Evolutionary conservation across 2,888 invertebrate species (phyloP).

Genomic region (Beris chalybata): DNA sequence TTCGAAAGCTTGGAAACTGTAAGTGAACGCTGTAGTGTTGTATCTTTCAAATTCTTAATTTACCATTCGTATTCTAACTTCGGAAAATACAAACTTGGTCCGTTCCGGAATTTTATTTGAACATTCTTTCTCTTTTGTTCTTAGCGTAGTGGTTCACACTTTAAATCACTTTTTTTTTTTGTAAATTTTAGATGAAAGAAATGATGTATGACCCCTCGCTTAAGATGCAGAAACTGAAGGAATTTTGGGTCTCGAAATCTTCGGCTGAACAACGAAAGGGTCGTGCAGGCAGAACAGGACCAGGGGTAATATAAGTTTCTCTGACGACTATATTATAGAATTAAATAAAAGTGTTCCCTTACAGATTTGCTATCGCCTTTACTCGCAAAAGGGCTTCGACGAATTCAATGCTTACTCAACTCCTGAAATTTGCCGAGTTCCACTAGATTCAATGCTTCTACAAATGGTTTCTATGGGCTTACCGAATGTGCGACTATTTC

Average conservation of each 20-base stretch:
- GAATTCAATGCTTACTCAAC: constrained; percentile 82
- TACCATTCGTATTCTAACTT: too few species aligned
- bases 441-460: constrained; percentile 86
- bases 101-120: too few species aligned
- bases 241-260: constrained; percentile 97
- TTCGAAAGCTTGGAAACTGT: too few species aligned
- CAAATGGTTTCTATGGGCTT: constrained; percentile 95
- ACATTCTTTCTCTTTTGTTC: too few species aligned
- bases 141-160: too few species aligned
- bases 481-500: constrained; percentile 86
- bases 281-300: constrained; percentile 91
- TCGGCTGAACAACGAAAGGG: constrained; percentile 97
- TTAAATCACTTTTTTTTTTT: background rate
- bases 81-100: too few species aligned
- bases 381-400: constrained; percentile 79
- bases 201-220: constrained; percentile 92
- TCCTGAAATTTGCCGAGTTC: constrained; percentile 92
- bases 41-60: too few species aligned
- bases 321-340: background rate
- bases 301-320: constrained; percentile 64
- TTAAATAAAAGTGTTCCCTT: constrained; percentile 1
- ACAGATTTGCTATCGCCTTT: constrained; percentile 81
- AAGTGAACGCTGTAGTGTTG: too few species aligned
- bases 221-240: constrained; percentile 88
- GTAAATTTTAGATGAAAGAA: constrained; percentile 74